Evolutionary conservation across 2,888 invertebrate species (phyloP), one percentile per base, ranked within the genome.

Genomic region (Uropetala carovei): DNA sequence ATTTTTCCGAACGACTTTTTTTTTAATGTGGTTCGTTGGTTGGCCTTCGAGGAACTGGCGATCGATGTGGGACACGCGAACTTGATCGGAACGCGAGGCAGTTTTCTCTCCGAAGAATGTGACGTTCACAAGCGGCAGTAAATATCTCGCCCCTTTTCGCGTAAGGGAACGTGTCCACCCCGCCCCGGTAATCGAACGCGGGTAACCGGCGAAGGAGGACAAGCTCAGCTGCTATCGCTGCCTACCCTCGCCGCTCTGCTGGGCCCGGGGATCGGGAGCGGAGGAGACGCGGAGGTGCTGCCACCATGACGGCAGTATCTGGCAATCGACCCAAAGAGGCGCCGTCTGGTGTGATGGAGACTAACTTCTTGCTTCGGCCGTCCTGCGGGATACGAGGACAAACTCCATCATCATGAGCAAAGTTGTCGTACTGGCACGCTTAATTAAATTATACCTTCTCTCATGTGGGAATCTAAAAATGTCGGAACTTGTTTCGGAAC

Each of bases 181-280:
- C 89, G 27, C 59, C 68, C 89, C 89, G 89, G 89, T 89, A 64
- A 43, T 89, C 89, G 89, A 89, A 89, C 89, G 30, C 68, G 89
- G 89, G 4, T 89, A 11, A 2, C 18, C 89, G 64, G 89, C 64
- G 64, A 18, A 43, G 43, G 64, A 64, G 64, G 60, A 27, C 89
- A 18, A 89, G 43, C 86, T 86, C 60, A 86, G 86, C 86, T 86
- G 86, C 86, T 60, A 30, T 18, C 64, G 89, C 89, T 89, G 89
- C 89, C 89, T 89, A 68, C 89, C 89, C 89, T 89, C 89, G 89
- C 60, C 86, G 86, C 60, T 86, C 8, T 86, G 86, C 89, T 89
- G 89, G 60, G 89, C 89, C 89, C 89, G 89, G 89, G 89, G 64
- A 89, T 89, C 43, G 89, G 86, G 86, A 27, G 60, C 58, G 59